Evolutionary conservation across 1,140 invertebrate genomes (phyloP).

Genomic region (Lamellibrachia luymesi): DNA sequence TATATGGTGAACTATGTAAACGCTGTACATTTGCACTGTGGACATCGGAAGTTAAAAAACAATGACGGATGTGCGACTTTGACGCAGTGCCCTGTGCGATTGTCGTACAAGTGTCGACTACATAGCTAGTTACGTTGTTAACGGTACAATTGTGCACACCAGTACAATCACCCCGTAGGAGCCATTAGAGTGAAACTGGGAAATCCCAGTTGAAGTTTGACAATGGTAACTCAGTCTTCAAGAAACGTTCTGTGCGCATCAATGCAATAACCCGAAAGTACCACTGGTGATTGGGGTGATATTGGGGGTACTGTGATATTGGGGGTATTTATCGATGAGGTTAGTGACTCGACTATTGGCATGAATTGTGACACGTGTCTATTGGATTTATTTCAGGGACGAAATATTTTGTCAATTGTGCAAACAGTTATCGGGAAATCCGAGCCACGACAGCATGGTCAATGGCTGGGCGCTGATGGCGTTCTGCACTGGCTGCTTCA

Average conservation of each 20-base stretch:
- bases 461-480: constrained; percentile 23
- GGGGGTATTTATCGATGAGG: background rate
- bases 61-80: background rate
- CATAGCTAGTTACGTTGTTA: background rate
- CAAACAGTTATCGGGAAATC: constrained; percentile 96
- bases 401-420: constrained; percentile 97
- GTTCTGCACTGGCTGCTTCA: constrained; percentile 27
- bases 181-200: too few species aligned
- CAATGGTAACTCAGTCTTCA: background rate
- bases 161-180: too few species aligned
- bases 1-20: too few species aligned
- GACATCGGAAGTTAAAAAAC: too few species aligned
- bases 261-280: too few species aligned
- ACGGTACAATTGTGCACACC: background rate
- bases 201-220: too few species aligned
- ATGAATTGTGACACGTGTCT: background rate
- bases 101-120: background rate
- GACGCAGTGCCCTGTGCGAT: background rate
- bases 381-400: constrained; percentile 69
- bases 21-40: too few species aligned
- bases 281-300: background rate
- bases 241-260: background rate
- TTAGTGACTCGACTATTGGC: background rate
- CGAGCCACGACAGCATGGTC: constrained; percentile 13
- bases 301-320: background rate